Conservation (phyloP, 2,797 vertebrate species). For the Adelosebastes latens region DNA sequence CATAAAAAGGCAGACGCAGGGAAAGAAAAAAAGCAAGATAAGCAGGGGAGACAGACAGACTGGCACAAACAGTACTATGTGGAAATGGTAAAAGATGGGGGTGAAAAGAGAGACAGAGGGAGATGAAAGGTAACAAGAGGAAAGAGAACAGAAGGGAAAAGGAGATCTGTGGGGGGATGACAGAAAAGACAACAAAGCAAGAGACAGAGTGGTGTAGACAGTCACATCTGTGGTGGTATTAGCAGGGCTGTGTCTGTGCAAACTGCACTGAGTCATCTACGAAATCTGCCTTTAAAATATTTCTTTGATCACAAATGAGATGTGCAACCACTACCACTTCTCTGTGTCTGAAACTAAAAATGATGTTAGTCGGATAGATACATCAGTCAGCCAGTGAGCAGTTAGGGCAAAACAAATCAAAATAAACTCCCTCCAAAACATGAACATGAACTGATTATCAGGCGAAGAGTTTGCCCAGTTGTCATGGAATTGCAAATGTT, state of each 20-base stretch:
- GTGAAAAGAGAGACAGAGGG: neutral
- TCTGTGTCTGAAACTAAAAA: neutral
- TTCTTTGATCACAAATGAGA: neutral
- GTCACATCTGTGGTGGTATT: slow-evolving; percentile 43
- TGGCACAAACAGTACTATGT: slow-evolving; percentile 5
- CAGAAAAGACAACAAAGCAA: slow-evolving; percentile 30
- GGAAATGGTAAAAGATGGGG: slow-evolving; percentile 15
- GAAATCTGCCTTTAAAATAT: slow-evolving; percentile 13
- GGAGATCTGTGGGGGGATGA: slow-evolving; percentile 11
- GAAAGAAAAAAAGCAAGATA: slow-evolving; percentile 14
- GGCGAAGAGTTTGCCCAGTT: neutral
- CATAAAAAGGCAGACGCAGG: slow-evolving; percentile 36
- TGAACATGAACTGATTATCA: neutral
- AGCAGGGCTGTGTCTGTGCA: slow-evolving; percentile 26
- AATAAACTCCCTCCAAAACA: neutral
- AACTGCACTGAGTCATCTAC: slow-evolving; percentile 19
- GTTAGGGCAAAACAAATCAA: neutral
- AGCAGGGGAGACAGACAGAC: slow-evolving; percentile 24
- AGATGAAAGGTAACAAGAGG: slow-evolving; percentile 17
- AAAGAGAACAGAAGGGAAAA: slow-evolving; percentile 35
- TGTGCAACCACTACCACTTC: neutral
- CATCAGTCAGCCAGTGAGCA: neutral
- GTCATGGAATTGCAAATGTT: neutral
- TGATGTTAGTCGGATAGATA: neutral
- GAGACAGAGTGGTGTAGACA: slow-evolving; percentile 14